Evolutionary conservation across 2,113 vertebrate genomes (phyloP).

Genomic region (Bombycilla garrulus): DNA sequence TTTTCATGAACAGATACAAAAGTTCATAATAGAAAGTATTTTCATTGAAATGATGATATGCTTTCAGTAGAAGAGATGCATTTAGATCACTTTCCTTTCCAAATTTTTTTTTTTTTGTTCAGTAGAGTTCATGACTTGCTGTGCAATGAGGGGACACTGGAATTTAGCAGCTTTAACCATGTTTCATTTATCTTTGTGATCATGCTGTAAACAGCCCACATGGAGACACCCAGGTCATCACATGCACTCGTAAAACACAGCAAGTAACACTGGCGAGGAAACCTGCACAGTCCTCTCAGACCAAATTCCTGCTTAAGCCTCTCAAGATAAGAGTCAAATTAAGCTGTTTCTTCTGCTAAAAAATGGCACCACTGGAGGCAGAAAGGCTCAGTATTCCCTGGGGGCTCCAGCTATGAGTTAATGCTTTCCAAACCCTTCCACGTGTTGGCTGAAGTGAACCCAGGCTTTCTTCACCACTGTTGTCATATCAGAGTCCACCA

Average conservation of each 20-base stretch:
- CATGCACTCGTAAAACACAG: background rate
- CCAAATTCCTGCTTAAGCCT: slow-evolving; percentile 8
- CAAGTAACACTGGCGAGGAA: background rate
- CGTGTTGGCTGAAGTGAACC: background rate
- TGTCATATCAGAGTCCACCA: background rate
- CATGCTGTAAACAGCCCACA: background rate
- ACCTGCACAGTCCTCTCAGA: background rate
- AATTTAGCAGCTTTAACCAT: background rate
- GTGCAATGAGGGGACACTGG: background rate
- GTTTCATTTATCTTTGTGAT: slow-evolving; percentile 29
- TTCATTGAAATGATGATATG: slow-evolving; percentile 6
- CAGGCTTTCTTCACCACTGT: background rate
- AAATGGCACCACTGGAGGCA: background rate
- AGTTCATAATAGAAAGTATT: background rate
- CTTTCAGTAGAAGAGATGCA: background rate
- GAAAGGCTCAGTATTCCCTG: background rate
- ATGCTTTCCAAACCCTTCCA: background rate
- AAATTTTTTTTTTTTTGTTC: background rate
- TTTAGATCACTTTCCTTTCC: background rate
- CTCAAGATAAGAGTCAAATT: slow-evolving; percentile 16
- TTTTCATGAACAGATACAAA: slow-evolving; percentile 13
- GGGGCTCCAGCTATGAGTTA: background rate
- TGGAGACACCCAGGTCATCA: background rate
- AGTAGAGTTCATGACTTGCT: slow-evolving; percentile 19
- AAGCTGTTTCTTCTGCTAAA: background rate